Base-by-base conservation (phyloP, 2,797 vertebrate species). In the Neomorphus geoffroyi region DNA sequence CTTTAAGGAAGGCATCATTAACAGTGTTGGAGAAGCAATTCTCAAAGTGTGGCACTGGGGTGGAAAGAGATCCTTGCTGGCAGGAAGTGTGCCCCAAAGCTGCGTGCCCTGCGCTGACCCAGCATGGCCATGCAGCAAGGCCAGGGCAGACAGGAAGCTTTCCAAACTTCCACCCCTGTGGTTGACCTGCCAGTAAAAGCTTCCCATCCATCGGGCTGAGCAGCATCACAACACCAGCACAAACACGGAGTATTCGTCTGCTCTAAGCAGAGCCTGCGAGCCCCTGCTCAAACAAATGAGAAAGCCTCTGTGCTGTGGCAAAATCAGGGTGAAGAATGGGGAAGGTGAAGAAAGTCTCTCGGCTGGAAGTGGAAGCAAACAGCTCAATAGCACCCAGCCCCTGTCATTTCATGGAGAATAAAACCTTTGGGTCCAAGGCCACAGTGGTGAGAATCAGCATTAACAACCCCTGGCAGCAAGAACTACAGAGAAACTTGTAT, bases 171-270 rank as follows among this genome's bases (percentile, higher is more conserved):
- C 53, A 50, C 12, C 28, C 37, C 19, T 5, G 3, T 2, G 16
- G 48, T 0, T 53, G 70, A 41, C 26, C 65, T n/a, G 50, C 18
- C 77, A 69, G 70, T 21, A 69, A 83, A 73, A 67, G 50, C 61
- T 48, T 80, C 69, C 64, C 1, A 1, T 11, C 46, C 22, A 9
- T 0, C 0, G 5, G 35, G 10, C 2, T 5, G 17, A 78, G 83
- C 62, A 53, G 48, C 45, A 78, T 5, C 61, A 32, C 32, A 48
- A 43, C 48, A 62, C 11, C 1, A 58, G 33, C 4, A 27, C 80
- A 77, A 88, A 48, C 32, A 32, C 0, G 15, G 74, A 80, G 51
- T 26, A 19, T 6, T 6, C 8, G 18, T 51, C 51, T 50, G 48
- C 33, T 9, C 35, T 26, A 45, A 24, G 79, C 0, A 7, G 48